Conservation (phyloP, 2,888 invertebrate species). For the Lasioglossum malachurum region DNA sequence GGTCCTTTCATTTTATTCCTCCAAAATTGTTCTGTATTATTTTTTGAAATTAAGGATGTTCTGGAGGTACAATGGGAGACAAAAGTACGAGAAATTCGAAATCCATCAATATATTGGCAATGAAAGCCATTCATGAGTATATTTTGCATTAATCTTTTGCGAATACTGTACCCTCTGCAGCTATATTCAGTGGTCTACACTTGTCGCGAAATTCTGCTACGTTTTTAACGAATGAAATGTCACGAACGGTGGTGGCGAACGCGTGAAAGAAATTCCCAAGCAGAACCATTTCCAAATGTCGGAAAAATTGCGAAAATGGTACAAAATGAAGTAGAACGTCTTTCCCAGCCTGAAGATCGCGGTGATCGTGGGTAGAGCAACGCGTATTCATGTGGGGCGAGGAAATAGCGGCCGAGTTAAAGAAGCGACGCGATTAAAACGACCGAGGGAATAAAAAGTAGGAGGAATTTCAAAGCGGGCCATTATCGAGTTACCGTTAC, state of each 20-base stretch:
- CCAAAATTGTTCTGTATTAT: not conserved
- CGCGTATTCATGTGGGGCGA: not conserved
- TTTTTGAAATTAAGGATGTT: not conserved
- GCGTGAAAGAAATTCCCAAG: too few species aligned
- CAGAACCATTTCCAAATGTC: too few species aligned
- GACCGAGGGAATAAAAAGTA: not conserved
- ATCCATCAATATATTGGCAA: too few species aligned
- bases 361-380: not conserved
- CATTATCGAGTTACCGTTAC: conserved; percentile 58
- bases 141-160: too few species aligned
- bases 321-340: not conserved
- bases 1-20: not conserved
- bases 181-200: too few species aligned
- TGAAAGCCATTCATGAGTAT: too few species aligned
- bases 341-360: not conserved
- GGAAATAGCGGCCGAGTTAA: not conserved
- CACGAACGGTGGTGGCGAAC: too few species aligned
- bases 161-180: too few species aligned
- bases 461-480: conserved; percentile 23
- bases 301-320: not conserved
- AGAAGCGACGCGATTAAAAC: not conserved
- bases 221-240: too few species aligned
- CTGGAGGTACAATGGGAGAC: too few species aligned
- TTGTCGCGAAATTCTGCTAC: too few species aligned
- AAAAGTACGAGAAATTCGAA: too few species aligned